Conservation (phyloP, 2,888 invertebrate genomes). For the Macrophya annulata region DNA sequence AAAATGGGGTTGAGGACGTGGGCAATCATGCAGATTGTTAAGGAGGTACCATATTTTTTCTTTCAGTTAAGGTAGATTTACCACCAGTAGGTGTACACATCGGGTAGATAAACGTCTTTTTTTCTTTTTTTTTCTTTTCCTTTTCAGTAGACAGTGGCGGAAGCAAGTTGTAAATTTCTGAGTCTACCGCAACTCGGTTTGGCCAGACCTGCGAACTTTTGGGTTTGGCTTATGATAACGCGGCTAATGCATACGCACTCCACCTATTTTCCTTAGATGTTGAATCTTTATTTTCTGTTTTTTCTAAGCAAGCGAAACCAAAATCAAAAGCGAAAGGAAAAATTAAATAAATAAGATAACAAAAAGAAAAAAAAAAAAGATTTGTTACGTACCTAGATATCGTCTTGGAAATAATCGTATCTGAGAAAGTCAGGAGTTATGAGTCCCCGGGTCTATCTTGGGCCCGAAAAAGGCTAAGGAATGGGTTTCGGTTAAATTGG, state of each 20-base stretch:
- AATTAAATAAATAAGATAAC: background rate
- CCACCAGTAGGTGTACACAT: conserved; percentile 62
- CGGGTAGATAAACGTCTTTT: conserved; percentile 73
- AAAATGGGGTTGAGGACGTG: conserved; percentile 24
- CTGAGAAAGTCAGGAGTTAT: background rate
- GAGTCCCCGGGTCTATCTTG: conserved; percentile 21
- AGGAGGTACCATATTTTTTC: conserved; percentile 20
- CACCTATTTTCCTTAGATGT: background rate
- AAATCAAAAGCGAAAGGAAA: background rate
- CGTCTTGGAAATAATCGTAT: conserved; percentile 29
- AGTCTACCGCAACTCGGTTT: background rate
- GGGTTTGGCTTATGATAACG: conserved; percentile 36
- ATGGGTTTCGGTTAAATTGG: conserved; percentile 45
- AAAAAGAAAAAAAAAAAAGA: conserved; percentile 5
- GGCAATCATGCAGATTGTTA: conserved; percentile 1
- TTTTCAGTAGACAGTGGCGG: conserved; percentile 69
- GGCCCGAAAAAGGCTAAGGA: conserved; percentile 9
- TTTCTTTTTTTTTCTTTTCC: conserved; percentile 65
- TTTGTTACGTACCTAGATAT: background rate
- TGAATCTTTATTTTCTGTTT: background rate
- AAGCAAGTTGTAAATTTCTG: conserved; percentile 78
- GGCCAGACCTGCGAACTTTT: conserved; percentile 15
- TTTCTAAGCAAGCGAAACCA: background rate
- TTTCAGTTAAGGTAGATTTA: background rate
- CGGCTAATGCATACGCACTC: background rate